phyloP scores from a whole-genome alignment of 1,140 invertebrate genomes.

The Meteorus sp. region DNA sequence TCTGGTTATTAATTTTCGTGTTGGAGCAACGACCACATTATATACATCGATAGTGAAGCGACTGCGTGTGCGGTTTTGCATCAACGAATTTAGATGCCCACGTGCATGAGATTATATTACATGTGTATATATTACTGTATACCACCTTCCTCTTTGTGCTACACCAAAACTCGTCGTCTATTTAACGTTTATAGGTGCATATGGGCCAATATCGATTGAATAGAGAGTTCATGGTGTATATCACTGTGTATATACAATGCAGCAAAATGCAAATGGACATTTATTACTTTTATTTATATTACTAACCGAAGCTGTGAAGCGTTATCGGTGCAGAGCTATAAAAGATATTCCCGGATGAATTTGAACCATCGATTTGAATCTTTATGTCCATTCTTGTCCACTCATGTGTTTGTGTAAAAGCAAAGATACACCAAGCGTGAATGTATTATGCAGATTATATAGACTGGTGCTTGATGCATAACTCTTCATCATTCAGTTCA shows the following conservation, averaged over 20 bases:
- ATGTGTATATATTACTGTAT: neutral
- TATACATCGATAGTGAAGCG: too few relatives aligned
- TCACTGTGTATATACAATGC: neutral
- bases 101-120: slow-evolving; percentile 18
- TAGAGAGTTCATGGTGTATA: neutral
- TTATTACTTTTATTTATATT: too few relatives aligned
- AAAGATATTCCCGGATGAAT: slow-evolving; percentile 3
- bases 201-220: neutral
- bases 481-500: too few relatives aligned
- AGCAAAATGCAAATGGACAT: slow-evolving; percentile 4
- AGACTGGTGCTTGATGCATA: too few relatives aligned
- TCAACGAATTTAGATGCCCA: slow-evolving; percentile 26
- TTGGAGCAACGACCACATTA: slow-evolving; percentile 22
- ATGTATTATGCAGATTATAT: neutral
- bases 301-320: too few relatives aligned
- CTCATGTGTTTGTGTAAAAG: neutral
- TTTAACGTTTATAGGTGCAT: slow-evolving; percentile 1
- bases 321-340: too few relatives aligned
- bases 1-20: slow-evolving; percentile 22
- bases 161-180: neutral
- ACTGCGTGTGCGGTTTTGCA: neutral
- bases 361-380: neutral
- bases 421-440: neutral
- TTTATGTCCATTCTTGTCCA: too few relatives aligned
- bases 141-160: neutral